These are phyloP conservation scores for Holcopasites calliopsidis DNA, from an alignment of 1,140 invertebrate genomes.

Conservation along the genomic window DNA sequence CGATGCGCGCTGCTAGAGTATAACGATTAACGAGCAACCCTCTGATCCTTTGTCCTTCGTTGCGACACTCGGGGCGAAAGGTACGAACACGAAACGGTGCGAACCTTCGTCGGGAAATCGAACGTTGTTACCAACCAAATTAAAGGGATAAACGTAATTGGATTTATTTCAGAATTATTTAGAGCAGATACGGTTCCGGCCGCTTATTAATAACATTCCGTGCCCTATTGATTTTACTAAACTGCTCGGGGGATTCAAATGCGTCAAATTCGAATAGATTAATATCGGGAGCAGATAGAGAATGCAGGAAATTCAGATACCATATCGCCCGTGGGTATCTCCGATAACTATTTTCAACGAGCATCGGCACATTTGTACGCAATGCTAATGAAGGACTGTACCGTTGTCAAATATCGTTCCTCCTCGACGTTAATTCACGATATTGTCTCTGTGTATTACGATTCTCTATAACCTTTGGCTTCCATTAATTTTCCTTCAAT, in stretches of 20 bases:
- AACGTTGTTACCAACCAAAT: too few relatives aligned
- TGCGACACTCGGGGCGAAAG: not conserved
- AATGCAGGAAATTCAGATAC: not conserved
- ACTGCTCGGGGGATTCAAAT: not conserved
- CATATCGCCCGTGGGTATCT: not conserved
- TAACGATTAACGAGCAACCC: constrained; percentile 16
- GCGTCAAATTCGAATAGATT: not conserved
- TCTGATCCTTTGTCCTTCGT: constrained; percentile 10
- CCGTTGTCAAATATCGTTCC: too few relatives aligned
- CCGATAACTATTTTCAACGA: not conserved
- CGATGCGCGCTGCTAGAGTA: constrained; percentile 10
- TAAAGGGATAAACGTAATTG: not conserved
- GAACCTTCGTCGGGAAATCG: not conserved
- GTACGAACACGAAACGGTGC: not conserved
- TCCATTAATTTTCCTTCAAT: too few relatives aligned
- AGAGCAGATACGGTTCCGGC: too few relatives aligned
- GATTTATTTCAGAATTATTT: too few relatives aligned
- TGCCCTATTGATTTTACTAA: not conserved
- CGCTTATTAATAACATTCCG: too few relatives aligned
- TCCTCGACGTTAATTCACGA: too few relatives aligned
- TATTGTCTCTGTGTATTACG: too few relatives aligned
- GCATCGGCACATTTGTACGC: too few relatives aligned
- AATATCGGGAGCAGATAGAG: not conserved
- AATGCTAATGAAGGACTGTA: too few relatives aligned
- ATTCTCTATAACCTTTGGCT: too few relatives aligned